Percentiles rank a stretch among this genome's conserved stretches.
phyloP scores from a whole-genome alignment of 1,140 invertebrate species.

The Pygmarrhopalites habei region DNA sequence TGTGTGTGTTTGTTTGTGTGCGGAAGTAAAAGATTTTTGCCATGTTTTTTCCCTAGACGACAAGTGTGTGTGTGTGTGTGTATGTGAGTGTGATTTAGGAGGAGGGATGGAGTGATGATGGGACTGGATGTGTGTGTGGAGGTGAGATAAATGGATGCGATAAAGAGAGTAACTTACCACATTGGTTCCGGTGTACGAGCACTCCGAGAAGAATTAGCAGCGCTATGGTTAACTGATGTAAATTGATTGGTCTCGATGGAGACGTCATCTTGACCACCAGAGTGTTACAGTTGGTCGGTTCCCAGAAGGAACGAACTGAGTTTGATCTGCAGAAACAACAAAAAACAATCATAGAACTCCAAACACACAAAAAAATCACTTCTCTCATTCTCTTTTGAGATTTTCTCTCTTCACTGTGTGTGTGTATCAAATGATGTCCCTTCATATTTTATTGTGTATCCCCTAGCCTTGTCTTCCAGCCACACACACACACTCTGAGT shows the following conservation, averaged over 20 bases:
- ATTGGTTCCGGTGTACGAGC: slow-evolving; percentile 24
- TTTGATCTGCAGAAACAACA: not conserved
- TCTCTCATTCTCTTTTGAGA: too few relatives aligned
- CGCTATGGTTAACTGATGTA: slow-evolving; percentile 16
- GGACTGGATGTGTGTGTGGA: not conserved
- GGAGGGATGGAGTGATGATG: not conserved
- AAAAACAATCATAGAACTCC: too few relatives aligned
- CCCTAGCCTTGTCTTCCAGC: too few relatives aligned
- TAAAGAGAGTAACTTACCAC: slow-evolving; percentile 19
- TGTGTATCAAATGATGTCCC: too few relatives aligned
- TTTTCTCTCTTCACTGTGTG: too few relatives aligned
- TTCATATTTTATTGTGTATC: too few relatives aligned
- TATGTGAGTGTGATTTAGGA: not conserved
- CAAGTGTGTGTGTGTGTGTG: too few relatives aligned
- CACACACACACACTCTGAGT: too few relatives aligned
- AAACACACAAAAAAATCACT: too few relatives aligned
- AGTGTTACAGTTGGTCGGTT: slow-evolving; percentile 11
- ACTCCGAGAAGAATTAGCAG: slow-evolving; percentile 17
- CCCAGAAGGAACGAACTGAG: slow-evolving; percentile 9
- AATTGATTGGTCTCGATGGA: slow-evolving; percentile 24
- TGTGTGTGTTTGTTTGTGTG: too few relatives aligned
- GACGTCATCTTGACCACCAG: slow-evolving; percentile 17
- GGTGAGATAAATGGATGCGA: not conserved
- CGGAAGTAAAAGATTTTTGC: too few relatives aligned
- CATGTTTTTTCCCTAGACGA: too few relatives aligned